Evolutionary conservation across 2,888 invertebrate genomes (phyloP), one percentile per base, ranked within the genome.

Genomic region (Acrocyrtus sp.): DNA sequence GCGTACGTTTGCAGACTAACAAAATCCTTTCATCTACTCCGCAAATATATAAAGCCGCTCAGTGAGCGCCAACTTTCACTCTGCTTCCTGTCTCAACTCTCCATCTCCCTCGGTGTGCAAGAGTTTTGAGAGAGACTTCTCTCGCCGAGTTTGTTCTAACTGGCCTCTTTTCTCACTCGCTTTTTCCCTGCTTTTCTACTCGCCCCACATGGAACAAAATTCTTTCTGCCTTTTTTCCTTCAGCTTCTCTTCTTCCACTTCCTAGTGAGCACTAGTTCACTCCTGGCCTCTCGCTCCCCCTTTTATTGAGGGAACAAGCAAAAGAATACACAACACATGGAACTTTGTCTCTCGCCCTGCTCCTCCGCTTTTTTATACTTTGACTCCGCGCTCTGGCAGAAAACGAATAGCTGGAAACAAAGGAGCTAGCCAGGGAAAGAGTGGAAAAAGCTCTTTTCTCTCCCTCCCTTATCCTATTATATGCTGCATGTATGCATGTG

Each of bases 1-100:
- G 61, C 57, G 56, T 45, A 72, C 72, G 69, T 61, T 73, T 53
- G 61, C 58, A 68, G 75, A 75, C 75, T 75, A 75, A 72, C 65
- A 62, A 74, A 76, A 67, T 70, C 56, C 67, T 34, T 60, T 74
- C 74, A 67, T 72, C 62, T 67, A 70, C 70, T 67, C 74, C 50
- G 39, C 58, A 48, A 63, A 70, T 76, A 74, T 74, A 76, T 34
- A 12, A 76, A 72, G 76, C 72, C 63, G 61, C 53, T 41, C 17
- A 47, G 43, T 45, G 43, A 61, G 72, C 48, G 60, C 41, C 62
- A 65, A 66, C 61, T 67, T 66, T 65, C 51, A 57, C 56, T 62
- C 61, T 12, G 22, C 47, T 22, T 57, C 41, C 26, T 62, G 24
- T 48, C 22, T 41, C 39, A 34, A n/a, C 34, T 21, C 50, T 54